Conservation (phyloP, 1,140 invertebrate species). For the Stenopsyche tienmushanensis region DNA sequence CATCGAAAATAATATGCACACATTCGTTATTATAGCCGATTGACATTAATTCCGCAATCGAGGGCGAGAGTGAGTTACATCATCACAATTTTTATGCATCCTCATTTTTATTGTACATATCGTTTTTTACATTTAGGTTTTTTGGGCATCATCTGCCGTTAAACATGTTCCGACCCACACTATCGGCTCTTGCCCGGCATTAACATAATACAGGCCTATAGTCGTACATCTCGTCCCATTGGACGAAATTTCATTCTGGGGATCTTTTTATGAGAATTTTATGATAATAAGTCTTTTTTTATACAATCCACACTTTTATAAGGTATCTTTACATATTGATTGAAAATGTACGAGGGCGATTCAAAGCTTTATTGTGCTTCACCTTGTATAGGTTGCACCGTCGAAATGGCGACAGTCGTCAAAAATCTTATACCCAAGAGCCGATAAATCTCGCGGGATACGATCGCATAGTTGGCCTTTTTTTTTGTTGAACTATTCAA, state of each 20-base stretch:
- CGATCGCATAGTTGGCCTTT: too few relatives aligned
- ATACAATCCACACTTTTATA: slow-evolving; percentile 36
- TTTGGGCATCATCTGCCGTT: slow-evolving; percentile 16
- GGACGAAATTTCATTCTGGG: slow-evolving; percentile 38
- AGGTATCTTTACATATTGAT: slow-evolving; percentile 21
- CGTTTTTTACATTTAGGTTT: background rate
- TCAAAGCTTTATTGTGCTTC: background rate
- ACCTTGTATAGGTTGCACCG: background rate
- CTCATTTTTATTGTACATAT: background rate
- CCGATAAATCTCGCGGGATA: too few relatives aligned
- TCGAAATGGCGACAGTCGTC: too few relatives aligned
- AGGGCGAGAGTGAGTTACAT: too few relatives aligned
- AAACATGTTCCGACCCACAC: slow-evolving; percentile 34
- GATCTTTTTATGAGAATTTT: slow-evolving; percentile 42
- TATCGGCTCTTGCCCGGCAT: slow-evolving; percentile 26
- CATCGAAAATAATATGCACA: too few relatives aligned
- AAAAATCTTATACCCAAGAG: too few relatives aligned
- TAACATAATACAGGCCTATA: slow-evolving; percentile 41
- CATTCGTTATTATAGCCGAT: too few relatives aligned
- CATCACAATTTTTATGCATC: background rate
- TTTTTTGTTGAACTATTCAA: too few relatives aligned
- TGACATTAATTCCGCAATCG: too few relatives aligned
- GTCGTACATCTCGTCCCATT: slow-evolving; percentile 37
- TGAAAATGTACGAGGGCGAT: slow-evolving; percentile 18
- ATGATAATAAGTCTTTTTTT: slow-evolving; percentile 37